phyloP scores from a whole-genome alignment of 2,113 vertebrate genomes.

The Hypocryptadius cinnamomeus region DNA sequence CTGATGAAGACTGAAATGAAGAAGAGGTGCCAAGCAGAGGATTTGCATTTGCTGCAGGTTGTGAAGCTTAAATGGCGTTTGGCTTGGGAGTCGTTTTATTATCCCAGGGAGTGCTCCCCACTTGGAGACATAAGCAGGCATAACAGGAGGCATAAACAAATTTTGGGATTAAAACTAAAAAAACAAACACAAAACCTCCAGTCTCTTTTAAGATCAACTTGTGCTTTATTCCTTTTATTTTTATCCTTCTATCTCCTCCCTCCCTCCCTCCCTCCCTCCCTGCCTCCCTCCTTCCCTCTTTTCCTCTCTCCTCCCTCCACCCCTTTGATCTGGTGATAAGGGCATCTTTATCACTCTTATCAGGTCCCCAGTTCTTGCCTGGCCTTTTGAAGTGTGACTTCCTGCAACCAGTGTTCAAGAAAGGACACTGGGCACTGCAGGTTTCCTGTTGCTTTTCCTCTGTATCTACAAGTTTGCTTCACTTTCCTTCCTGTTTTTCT shows the following conservation, averaged over 20 bases:
- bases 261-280: neutral
- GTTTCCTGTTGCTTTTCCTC: constrained; percentile 45
- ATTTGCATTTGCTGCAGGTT: neutral
- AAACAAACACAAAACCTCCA: neutral
- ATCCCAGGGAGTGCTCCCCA: neutral
- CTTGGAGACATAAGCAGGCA: neutral
- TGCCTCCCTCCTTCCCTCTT: neutral
- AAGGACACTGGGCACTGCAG: constrained; percentile 21
- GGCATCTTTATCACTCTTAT: constrained; percentile 29
- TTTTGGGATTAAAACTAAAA: neutral
- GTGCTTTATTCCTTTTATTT: neutral
- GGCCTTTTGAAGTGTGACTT: constrained; percentile 50
- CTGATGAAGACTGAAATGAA: constrained; percentile 20
- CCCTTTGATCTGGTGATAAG: constrained; percentile 23
- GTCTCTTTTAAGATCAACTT: neutral
- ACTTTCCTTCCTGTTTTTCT: constrained; percentile 60
- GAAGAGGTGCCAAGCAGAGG: neutral
- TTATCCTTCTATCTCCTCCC: neutral
- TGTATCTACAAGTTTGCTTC: neutral
- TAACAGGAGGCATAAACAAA: no score
- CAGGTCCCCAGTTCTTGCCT: neutral
- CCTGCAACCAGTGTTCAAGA: constrained; percentile 16
- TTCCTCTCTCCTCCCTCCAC: neutral
- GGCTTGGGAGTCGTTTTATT: neutral
- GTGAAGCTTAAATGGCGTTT: neutral